Percentiles rank a stretch among this genome's conserved stretches.
These are phyloP conservation scores for Silurus aristotelis DNA, from an alignment of 2,797 vertebrate genomes.

Conservation along the genomic window DNA sequence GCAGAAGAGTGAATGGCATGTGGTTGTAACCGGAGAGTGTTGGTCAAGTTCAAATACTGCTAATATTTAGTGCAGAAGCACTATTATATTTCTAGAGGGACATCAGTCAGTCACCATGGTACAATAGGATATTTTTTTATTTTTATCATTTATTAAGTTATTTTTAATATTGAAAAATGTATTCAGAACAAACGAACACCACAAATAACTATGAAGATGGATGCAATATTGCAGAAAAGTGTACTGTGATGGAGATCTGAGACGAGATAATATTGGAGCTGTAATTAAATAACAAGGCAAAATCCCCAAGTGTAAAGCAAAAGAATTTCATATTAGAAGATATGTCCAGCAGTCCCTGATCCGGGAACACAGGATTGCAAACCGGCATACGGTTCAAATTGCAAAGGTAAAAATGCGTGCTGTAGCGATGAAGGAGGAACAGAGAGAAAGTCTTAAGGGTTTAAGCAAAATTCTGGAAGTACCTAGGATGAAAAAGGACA, in stretches of 20 bases:
- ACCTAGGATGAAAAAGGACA: too few relatives aligned
- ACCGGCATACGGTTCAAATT: neutral
- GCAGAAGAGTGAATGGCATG: too few relatives aligned
- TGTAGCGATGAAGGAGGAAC: neutral
- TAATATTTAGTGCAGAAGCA: too few relatives aligned
- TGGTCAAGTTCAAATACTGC: too few relatives aligned
- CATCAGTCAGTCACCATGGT: too few relatives aligned
- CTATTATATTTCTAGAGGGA: too few relatives aligned
- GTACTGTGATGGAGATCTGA: neutral
- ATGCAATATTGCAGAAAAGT: neutral
- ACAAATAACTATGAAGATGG: neutral
- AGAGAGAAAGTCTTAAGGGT: neutral
- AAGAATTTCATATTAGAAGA: neutral
- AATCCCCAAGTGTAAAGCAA: neutral
- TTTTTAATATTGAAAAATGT: neutral
- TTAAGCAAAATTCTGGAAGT: neutral
- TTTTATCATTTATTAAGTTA: neutral
- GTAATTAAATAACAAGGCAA: neutral
- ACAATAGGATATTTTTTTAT: neutral
- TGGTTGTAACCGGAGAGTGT: too few relatives aligned
- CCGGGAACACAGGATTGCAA: neutral
- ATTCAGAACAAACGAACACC: neutral
- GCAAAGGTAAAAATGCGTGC: neutral
- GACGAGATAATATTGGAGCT: neutral
- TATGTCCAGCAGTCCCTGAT: neutral